These are phyloP conservation scores for Crotalus tigris DNA, from an alignment of 2,113 vertebrate species.

Conservation along the genomic window DNA sequence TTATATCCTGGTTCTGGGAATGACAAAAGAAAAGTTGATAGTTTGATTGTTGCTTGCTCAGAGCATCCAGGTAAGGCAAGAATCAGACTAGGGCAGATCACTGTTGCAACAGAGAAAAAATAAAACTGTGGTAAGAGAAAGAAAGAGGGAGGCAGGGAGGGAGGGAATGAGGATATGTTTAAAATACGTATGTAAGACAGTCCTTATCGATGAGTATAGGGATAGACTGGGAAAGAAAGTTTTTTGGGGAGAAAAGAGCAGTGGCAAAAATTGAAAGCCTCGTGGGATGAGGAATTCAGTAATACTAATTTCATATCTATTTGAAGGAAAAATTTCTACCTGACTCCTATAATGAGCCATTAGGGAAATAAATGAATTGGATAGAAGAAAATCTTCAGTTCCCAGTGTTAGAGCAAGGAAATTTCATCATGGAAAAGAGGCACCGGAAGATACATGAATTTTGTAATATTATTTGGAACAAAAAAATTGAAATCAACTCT, in stretches of 20 bases:
- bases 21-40: background rate
- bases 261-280: constrained; percentile 11
- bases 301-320: constrained; percentile 19
- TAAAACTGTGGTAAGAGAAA: background rate
- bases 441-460: constrained; percentile 33
- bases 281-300: constrained; percentile 19
- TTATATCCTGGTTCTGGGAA: background rate
- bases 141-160: background rate
- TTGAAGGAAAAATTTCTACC: constrained; percentile 32
- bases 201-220: background rate
- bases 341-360: constrained; percentile 21
- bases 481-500: constrained; percentile 57
- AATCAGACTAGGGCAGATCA: background rate
- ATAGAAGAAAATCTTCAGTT: constrained; percentile 45
- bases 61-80: too few species aligned
- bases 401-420: constrained; percentile 23
- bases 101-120: background rate
- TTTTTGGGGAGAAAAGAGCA: background rate
- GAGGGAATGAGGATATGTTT: background rate
- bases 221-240: background rate
- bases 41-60: background rate
- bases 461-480: constrained; percentile 55
- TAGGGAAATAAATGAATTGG: constrained; percentile 40
- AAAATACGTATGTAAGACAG: background rate
- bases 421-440: constrained; percentile 35